phyloP scores from a whole-genome alignment of 92 coral and sea anemone genomes.

The Phymanthus crucifer region DNA sequence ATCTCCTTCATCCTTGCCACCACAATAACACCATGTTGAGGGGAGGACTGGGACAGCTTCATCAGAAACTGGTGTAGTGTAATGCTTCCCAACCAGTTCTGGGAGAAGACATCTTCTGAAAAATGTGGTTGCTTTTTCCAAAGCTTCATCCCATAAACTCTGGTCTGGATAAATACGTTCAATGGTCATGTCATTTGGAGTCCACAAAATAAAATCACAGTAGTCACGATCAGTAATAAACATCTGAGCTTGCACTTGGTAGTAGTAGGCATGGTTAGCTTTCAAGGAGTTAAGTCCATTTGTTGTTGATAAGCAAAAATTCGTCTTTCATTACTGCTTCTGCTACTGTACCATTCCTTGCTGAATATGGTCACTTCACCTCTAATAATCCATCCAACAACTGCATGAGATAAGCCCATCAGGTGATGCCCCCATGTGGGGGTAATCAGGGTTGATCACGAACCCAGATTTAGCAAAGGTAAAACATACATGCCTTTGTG shows the following conservation, averaged over 20 bases:
- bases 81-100: constrained; percentile 45
- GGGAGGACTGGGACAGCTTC: background rate
- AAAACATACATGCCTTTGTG: constrained; percentile 35
- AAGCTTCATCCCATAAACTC: constrained; percentile 39
- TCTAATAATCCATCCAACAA: constrained; percentile 61
- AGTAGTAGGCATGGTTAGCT: constrained; percentile 55
- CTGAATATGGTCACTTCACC: constrained; percentile 40
- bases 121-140: constrained; percentile 35
- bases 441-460: constrained; percentile 37
- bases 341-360: constrained; percentile 6
- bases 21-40: constrained; percentile 46
- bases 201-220: constrained; percentile 60
- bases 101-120: constrained; percentile 29
- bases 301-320: constrained; percentile 38
- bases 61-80: constrained; percentile 9
- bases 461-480: constrained; percentile 36
- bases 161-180: constrained; percentile 48
- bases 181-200: constrained; percentile 39
- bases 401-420: constrained; percentile 58
- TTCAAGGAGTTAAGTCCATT: constrained; percentile 24
- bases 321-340: constrained; percentile 30
- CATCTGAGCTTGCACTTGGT: constrained; percentile 52
- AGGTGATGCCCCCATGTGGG: constrained; percentile 64
- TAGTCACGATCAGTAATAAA: constrained; percentile 37
- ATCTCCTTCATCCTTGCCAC: constrained; percentile 32